These are phyloP conservation scores for Poecilobothrus nobilitatus DNA, from an alignment of 2,888 invertebrate species.

Conservation along the genomic window DNA sequence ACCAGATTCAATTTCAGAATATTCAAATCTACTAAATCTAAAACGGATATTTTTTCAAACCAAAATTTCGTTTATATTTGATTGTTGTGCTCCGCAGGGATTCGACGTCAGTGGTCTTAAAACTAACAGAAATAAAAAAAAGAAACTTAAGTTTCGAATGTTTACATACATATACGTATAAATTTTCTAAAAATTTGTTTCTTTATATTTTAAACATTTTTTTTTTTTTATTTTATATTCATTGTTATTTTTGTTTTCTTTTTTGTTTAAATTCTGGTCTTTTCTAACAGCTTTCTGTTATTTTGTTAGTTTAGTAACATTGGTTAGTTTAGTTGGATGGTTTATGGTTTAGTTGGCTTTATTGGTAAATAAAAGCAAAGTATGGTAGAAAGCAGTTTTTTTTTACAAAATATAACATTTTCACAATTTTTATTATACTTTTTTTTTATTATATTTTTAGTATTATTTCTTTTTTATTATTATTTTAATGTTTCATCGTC, in stretches of 20 bases:
- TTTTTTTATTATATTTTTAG: no score
- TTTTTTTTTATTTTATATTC: neutral
- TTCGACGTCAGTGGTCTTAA: conserved; percentile 7
- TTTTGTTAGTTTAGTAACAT: neutral
- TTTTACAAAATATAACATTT: no score
- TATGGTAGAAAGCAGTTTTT: no score
- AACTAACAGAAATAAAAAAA: neutral
- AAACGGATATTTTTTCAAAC: neutral
- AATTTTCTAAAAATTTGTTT: no score
- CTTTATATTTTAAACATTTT: no score
- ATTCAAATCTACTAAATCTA: neutral
- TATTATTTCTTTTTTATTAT: no score
- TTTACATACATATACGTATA: neutral
- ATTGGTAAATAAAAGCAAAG: no score
- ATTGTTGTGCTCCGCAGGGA: conserved; percentile 4
- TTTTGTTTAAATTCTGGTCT: neutral
- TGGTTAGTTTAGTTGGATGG: neutral
- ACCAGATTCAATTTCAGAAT: no score
- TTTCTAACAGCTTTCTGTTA: neutral
- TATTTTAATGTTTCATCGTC: no score
- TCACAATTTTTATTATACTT: no score
- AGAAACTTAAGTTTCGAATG: neutral
- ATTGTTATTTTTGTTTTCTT: neutral
- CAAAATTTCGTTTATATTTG: neutral
- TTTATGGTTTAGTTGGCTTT: neutral